Evolutionary conservation across 2,888 invertebrate species (phyloP).

Genomic region (Auanema sp.): DNA sequence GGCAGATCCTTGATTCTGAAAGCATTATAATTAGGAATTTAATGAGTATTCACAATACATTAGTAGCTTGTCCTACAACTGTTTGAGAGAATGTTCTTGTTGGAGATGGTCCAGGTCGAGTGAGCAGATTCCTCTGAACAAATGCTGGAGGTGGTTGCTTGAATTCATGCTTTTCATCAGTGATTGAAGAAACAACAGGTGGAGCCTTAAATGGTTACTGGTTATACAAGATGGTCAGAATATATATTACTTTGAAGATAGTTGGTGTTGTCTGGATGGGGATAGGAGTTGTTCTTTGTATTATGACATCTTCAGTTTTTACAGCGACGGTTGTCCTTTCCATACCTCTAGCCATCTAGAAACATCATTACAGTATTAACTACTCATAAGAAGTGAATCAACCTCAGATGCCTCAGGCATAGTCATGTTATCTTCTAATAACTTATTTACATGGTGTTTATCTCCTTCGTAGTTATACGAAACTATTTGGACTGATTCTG

Average conservation of each 20-base stretch:
- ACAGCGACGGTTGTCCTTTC: slow-evolving; percentile 43
- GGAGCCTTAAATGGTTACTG: neutral
- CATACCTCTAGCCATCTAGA: slow-evolving; percentile 33
- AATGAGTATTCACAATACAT: too few relatives aligned
- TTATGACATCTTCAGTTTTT: slow-evolving; percentile 20
- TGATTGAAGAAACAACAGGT: neutral
- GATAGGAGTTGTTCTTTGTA: neutral
- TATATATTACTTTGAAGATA: neutral
- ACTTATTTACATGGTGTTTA: slow-evolving; percentile 43
- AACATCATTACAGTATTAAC: slow-evolving; percentile 14
- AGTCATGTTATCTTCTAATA: slow-evolving; percentile 33
- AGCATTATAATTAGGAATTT: too few relatives aligned
- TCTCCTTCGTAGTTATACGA: slow-evolving; percentile 39
- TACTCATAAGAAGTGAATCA: slow-evolving; percentile 11
- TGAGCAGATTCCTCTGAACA: neutral
- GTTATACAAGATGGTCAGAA: neutral
- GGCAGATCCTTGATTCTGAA: slow-evolving; percentile 1
- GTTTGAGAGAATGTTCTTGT: slow-evolving; percentile 15
- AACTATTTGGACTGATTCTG: slow-evolving; percentile 31
- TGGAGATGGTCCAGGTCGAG: slow-evolving; percentile 4
- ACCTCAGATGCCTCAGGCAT: slow-evolving; percentile 35
- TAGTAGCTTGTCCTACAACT: neutral
- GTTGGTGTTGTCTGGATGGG: slow-evolving; percentile 15
- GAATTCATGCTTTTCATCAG: slow-evolving; percentile 8
- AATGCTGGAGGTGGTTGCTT: slow-evolving; percentile 15